Evolutionary conservation across 2,797 vertebrate genomes (phyloP), one percentile per base, ranked within the genome.

Genomic region (Molossus alvarezi): DNA sequence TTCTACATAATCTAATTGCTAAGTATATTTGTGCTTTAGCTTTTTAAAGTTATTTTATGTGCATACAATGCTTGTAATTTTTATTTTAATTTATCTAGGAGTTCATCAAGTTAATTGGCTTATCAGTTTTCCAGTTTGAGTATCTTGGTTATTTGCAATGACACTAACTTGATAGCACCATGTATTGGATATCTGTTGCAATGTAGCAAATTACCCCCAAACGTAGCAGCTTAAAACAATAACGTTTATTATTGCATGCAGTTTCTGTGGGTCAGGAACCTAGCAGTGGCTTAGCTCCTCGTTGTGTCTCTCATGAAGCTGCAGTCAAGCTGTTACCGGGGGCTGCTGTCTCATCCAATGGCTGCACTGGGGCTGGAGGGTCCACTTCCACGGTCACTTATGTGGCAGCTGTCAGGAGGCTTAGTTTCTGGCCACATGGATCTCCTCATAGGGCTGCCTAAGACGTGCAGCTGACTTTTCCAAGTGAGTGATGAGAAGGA

Each of bases 101-200:
- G 27, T 94, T 93, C 29, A 81, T 93, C 62, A 51, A 76, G 41
- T 8, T 75, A 64, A 91, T 73, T 75, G 58, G 6, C 65, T 88
- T 91, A 75, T 62, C 69, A 57, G 41, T 25, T 73, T 95, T 51
- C 33, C 33, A 62, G 37, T 73, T 77, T 57, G 79, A n/a, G 12
- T 82, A n/a, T 55, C 27, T 86, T 76, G 51, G 48, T 88, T 90
- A 85, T 55, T 76, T 72, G 65, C 0, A 76, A 41, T 90, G 76
- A 21, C 3, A 69, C 25, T 69, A 18, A 76, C 45, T 48, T 73
- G 29, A 85, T 82, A 51, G 29, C 20, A 53, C 18, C 3, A 4
- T 69, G 11, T 58, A 29, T 41, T 85, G 33, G 33, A 27, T 86
- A 75, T 75, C 23, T 92, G 10, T 64, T 90, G 71, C 41, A 51